A percentile compares a stretch with the other conserved stretches of the same genome.
Conservation (phyloP, 2,113 vertebrate species). For the Nettapus auritus region DNA sequence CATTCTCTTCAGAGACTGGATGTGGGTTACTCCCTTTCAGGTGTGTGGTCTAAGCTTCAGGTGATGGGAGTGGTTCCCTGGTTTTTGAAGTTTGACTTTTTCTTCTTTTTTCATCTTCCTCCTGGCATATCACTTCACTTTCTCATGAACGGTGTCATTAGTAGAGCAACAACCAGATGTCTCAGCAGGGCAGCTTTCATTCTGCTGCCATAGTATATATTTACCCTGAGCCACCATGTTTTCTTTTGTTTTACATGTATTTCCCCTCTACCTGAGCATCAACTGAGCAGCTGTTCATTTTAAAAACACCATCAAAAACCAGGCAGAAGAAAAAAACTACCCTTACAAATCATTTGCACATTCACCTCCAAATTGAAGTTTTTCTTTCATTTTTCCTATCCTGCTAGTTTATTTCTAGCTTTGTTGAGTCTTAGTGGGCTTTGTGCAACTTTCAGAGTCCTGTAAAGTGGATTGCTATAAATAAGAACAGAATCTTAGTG, state of each 20-base stretch:
- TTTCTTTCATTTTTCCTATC: background rate
- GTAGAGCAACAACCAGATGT: background rate
- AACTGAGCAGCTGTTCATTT: background rate
- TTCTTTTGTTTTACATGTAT: background rate
- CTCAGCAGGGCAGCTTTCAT: background rate
- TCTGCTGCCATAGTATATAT: background rate
- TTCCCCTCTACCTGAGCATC: background rate
- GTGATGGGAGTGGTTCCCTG: constrained; percentile 32
- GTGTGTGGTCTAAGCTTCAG: constrained; percentile 65
- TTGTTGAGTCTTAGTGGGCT: background rate
- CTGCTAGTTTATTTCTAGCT: background rate
- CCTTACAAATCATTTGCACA: background rate
- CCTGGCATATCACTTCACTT: background rate
- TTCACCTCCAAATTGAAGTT: background rate
- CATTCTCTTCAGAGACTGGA: background rate
- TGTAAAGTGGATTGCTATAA: background rate
- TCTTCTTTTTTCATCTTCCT: constrained; percentile 12
- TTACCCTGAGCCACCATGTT: background rate
- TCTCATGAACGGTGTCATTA: constrained; percentile 18
- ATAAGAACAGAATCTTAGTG: background rate
- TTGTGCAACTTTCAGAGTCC: background rate
- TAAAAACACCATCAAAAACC: background rate
- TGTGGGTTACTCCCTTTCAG: constrained; percentile 26
- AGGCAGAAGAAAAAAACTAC: background rate
- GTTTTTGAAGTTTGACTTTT: constrained; percentile 35